Conservation (phyloP, 2,888 invertebrate species). For the Lepas anatifera region DNA sequence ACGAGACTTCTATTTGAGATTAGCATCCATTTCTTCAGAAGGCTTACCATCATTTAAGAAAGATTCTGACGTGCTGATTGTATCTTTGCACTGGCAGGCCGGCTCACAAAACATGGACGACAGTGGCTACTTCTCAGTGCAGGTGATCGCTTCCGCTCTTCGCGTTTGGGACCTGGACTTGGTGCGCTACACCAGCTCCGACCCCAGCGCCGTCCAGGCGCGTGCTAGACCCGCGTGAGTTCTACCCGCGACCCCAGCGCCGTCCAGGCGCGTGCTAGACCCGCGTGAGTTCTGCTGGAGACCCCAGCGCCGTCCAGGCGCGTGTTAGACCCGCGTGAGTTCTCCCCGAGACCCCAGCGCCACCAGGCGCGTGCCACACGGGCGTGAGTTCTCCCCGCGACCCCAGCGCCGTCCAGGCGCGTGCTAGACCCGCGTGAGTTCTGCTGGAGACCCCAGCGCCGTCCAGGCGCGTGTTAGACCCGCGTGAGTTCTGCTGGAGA, state of each 20-base stretch:
- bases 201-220: conserved; percentile 42
- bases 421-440: no score
- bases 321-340: conserved; percentile 47
- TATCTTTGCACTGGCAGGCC: conserved; percentile 57
- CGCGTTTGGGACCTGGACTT: conserved; percentile 57
- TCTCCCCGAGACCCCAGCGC: conserved; percentile 51
- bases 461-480: no score
- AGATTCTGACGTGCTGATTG: no score
- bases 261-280: conserved; percentile 38
- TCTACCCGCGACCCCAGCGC: conserved; percentile 51
- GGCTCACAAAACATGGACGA: conserved; percentile 61
- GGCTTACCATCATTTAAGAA: no score
- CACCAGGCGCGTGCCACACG: conserved; percentile 41
- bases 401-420: no score
- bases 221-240: conserved; percentile 47
- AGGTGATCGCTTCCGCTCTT: conserved; percentile 59
- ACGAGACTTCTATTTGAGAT: no score
- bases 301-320: conserved; percentile 42
- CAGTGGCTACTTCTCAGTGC: conserved; percentile 68
- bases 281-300: conserved; percentile 51
- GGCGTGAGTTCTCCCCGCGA: no score
- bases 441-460: no score
- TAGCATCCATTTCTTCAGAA: no score
- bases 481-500: no score
- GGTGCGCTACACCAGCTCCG: conserved; percentile 52